phyloP scores from a whole-genome alignment of 2,888 invertebrate genomes.

The Pyrgus malvae region DNA sequence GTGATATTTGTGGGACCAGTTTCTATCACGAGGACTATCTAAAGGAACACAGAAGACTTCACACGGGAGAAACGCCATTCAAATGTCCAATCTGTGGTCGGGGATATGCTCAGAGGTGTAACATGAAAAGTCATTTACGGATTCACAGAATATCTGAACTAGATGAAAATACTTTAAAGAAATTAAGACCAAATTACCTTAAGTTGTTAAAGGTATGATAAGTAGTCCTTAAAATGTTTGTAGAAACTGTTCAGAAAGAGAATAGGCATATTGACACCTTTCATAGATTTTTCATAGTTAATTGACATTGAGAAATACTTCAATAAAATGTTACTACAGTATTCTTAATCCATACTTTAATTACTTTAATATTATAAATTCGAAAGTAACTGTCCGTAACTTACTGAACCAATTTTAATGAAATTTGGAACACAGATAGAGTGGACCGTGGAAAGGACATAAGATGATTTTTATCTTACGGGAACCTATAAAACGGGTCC shows the following conservation, averaged over 20 bases:
- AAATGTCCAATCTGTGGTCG: conserved; percentile 73
- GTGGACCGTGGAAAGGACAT: no score
- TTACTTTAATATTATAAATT: no score
- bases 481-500: no score
- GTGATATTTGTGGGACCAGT: conserved; percentile 60
- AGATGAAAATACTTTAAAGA: conserved; percentile 55
- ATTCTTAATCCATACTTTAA: no score
- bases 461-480: no score
- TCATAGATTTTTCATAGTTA: no score
- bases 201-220: conserved; percentile 57
- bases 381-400: no score
- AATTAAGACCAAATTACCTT: conserved; percentile 67
- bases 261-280: not conserved
- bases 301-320: no score
- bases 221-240: not conserved
- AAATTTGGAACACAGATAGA: no score
- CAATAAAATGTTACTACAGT: no score
- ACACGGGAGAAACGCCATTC: conserved; percentile 76
- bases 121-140: conserved; percentile 74
- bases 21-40: conserved; percentile 73
- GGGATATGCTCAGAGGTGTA: conserved; percentile 72
- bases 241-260: not conserved
- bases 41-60: conserved; percentile 71
- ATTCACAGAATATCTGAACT: conserved; percentile 68
- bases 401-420: no score